Evolutionary conservation across 53 echinoderm and acorn worm genomes (phyloP).

Genomic region (Pentamera pediparva): DNA sequence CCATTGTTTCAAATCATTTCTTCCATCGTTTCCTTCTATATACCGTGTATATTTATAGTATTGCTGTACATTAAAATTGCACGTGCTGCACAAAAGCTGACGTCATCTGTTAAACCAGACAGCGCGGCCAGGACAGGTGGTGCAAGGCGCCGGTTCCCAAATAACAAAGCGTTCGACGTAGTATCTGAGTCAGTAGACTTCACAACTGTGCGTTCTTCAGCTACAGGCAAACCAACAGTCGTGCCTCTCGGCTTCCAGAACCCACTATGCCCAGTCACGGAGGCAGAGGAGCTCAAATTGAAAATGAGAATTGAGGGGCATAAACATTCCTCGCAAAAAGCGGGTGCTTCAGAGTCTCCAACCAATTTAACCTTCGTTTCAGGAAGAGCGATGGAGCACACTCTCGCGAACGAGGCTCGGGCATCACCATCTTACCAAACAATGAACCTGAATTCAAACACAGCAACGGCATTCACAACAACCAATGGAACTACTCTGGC

Average conservation of each 20-base stretch:
- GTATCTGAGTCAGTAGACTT: conserved; percentile 1
- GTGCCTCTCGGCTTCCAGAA: conserved; percentile 16
- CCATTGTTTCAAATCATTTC: conserved; percentile 68
- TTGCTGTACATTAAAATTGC: conserved; percentile 69
- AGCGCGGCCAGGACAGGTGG: neutral
- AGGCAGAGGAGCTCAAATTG: conserved; percentile 2
- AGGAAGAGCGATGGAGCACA: neutral
- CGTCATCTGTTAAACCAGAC: conserved; percentile 25
- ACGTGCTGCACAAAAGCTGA: conserved; percentile 41
- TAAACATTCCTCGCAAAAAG: neutral
- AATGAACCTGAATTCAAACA: conserved; percentile 1
- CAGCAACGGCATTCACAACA: neutral
- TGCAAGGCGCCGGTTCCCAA: neutral
- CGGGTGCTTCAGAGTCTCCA: no score
- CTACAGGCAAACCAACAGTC: neutral
- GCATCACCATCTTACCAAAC: conserved; percentile 8
- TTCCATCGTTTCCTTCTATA: conserved; percentile 66
- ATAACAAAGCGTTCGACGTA: conserved; percentile 5
- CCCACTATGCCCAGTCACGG: conserved; percentile 39
- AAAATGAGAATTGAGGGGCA: neutral
- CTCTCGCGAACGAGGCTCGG: conserved; percentile 7
- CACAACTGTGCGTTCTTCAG: neutral
- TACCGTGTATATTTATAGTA: conserved; percentile 66
- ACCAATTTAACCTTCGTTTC: conserved; percentile 10
- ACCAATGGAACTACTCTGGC: neutral